phyloP scores from a whole-genome alignment of 2,888 invertebrate genomes.

The Andricus curvator region DNA sequence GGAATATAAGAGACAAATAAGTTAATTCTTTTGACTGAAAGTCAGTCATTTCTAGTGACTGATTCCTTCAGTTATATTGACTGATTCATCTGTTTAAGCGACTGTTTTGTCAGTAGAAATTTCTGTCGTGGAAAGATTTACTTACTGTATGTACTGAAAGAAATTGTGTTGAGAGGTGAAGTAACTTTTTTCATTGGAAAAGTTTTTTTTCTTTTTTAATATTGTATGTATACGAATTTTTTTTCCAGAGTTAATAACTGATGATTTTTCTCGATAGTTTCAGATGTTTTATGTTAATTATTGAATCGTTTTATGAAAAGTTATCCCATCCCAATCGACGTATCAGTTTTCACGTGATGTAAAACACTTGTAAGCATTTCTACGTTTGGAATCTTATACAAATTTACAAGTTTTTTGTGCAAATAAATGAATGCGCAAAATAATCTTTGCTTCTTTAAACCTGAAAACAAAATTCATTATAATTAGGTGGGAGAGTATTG shows the following conservation, averaged over 20 bases:
- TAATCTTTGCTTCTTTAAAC: slow-evolving; percentile 1
- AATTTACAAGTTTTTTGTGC: slow-evolving; percentile 5
- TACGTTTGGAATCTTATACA: slow-evolving; percentile 17
- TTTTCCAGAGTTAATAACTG: not conserved
- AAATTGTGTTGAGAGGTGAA: too few species aligned
- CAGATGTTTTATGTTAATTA: not conserved
- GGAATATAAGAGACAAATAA: too few species aligned
- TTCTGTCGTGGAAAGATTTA: too few species aligned
- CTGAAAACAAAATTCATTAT: not conserved
- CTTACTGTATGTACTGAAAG: too few species aligned
- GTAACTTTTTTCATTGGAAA: too few species aligned
- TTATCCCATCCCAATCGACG: not conserved
- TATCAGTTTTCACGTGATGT: slow-evolving; percentile 1
- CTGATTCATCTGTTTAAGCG: too few species aligned
- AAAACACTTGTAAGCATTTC: slow-evolving; percentile 14
- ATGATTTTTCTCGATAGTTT: not conserved
- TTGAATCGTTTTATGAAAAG: not conserved
- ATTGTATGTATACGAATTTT: not conserved
- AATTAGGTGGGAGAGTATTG: not conserved
- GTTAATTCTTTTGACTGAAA: too few species aligned
- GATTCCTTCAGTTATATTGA: too few species aligned
- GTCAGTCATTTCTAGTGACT: too few species aligned
- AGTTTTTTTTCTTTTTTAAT: not conserved
- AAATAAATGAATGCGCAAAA: slow-evolving; percentile 6
- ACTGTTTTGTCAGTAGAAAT: too few species aligned